Evolutionary conservation across 2,888 invertebrate genomes (phyloP).

Genomic region (Drosophila mayaguana): DNA sequence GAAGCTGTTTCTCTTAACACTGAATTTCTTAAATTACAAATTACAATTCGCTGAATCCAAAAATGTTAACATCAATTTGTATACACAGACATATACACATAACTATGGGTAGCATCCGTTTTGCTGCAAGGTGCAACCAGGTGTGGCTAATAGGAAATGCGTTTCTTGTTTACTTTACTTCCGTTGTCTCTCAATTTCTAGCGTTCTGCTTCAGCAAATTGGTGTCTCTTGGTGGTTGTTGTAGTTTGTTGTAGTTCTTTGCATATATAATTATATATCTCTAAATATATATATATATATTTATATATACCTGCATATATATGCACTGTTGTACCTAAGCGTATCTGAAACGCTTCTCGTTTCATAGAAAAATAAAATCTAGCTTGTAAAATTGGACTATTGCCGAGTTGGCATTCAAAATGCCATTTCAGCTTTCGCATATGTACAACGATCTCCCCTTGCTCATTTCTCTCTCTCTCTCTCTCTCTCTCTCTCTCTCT

Average conservation of each 20-base stretch:
- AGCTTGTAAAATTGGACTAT: constrained; percentile 61
- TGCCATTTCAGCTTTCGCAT: constrained; percentile 32
- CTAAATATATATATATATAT: constrained; percentile 1
- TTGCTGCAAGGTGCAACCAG: constrained; percentile 35
- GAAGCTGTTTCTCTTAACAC: constrained; percentile 63
- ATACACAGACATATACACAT: constrained; percentile 15
- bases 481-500: not conserved
- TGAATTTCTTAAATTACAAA: constrained; percentile 38
- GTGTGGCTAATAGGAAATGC: constrained; percentile 43
- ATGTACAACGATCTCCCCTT: constrained; percentile 38
- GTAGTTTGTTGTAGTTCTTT: constrained; percentile 19
- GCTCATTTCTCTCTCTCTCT: too few relatives aligned
- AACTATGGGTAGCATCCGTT: constrained; percentile 31
- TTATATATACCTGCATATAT: constrained; percentile 3
- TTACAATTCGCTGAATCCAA: constrained; percentile 53
- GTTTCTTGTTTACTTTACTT: constrained; percentile 16
- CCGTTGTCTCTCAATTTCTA: constrained; percentile 9
- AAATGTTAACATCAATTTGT: constrained; percentile 49
- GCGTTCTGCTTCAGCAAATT: constrained; percentile 44
- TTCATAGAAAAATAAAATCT: constrained; percentile 56
- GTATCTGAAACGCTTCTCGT: constrained; percentile 17
- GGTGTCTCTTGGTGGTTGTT: constrained; percentile 41
- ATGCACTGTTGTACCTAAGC: constrained; percentile 39
- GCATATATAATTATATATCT: constrained; percentile 1
- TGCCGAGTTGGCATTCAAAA: constrained; percentile 51